Percentiles rank a stretch among this genome's conserved stretches.
Evolutionary conservation across 92 coral and sea anemone genomes (phyloP).

Genomic region (Phenganax stokvisi): DNA sequence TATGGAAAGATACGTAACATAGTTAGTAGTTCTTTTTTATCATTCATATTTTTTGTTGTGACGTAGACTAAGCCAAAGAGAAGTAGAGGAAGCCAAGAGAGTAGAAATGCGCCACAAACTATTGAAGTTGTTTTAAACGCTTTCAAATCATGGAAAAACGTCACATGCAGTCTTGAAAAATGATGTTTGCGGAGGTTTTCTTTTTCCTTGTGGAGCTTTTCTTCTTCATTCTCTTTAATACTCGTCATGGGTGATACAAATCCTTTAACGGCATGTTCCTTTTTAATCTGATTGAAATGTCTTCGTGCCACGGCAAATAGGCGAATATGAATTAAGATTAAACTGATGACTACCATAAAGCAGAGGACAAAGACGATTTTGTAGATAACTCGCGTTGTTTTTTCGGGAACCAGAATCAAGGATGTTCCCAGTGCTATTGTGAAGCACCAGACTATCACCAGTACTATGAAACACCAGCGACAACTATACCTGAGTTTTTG

Average conservation of each 20-base stretch:
- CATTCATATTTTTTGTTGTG: background rate
- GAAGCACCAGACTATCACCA: constrained; percentile 23
- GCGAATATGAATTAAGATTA: constrained; percentile 22
- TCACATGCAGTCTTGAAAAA: background rate
- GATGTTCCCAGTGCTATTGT: constrained; percentile 1
- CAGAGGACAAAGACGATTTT: constrained; percentile 9
- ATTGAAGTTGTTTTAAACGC: constrained; percentile 32
- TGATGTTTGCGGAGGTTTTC: background rate
- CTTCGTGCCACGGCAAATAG: constrained; percentile 15
- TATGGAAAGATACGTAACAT: constrained; percentile 19
- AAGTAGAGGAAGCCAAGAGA: constrained; percentile 35
- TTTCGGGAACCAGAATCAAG: background rate
- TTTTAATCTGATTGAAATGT: constrained; percentile 23
- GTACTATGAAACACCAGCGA: constrained; percentile 8
- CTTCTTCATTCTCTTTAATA: background rate
- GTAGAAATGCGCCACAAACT: constrained; percentile 36
- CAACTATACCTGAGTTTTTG: constrained; percentile 11
- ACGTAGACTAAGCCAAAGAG: constrained; percentile 15
- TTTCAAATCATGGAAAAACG: constrained; percentile 3
- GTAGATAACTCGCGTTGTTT: background rate
- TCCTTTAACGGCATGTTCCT: constrained; percentile 21
- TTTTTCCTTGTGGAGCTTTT: background rate
- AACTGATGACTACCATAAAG: constrained; percentile 8
- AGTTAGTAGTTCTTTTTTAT: background rate
- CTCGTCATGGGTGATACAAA: background rate